Percentiles rank a stretch among this genome's conserved stretches.
Conservation (phyloP, 1,140 invertebrate genomes). For the Apis dorsata region DNA sequence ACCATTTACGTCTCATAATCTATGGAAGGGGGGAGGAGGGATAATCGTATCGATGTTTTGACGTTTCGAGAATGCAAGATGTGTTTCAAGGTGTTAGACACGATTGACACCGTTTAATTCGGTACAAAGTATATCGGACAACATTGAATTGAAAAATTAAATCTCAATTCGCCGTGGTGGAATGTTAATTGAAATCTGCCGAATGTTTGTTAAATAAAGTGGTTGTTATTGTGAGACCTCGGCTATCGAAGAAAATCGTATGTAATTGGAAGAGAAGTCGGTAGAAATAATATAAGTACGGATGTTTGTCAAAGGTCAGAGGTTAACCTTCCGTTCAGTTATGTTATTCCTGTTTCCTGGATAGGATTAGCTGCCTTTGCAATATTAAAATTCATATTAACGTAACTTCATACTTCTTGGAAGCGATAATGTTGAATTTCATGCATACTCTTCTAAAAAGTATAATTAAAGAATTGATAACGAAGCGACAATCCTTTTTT, state of each 20-base stretch:
- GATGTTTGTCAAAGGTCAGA: conserved; percentile 26
- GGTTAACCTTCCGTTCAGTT: conserved; percentile 11
- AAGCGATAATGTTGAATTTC: neutral
- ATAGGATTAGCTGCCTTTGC: conserved; percentile 10
- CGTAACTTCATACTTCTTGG: neutral
- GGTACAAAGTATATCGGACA: neutral
- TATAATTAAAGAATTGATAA: neutral
- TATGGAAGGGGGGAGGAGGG: neutral
- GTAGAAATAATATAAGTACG: conserved; percentile 31
- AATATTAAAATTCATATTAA: conserved; percentile 11
- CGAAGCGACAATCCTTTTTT: neutral
- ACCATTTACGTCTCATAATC: conserved; percentile 30
- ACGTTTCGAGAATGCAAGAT: no score
- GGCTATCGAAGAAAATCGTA: neutral
- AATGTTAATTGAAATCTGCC: neutral
- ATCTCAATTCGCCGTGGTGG: no score
- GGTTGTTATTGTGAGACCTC: neutral
- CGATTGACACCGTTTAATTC: neutral
- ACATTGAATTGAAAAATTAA: neutral
- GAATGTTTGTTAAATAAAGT: neutral
- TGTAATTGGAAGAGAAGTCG: conserved; percentile 1
- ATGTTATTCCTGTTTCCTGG: conserved; percentile 1
- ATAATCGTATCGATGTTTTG: conserved; percentile 3
- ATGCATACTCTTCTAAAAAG: neutral
- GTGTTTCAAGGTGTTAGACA: neutral